Conservation (phyloP, 1,140 invertebrate genomes). For the Diorhabda sublineata region DNA sequence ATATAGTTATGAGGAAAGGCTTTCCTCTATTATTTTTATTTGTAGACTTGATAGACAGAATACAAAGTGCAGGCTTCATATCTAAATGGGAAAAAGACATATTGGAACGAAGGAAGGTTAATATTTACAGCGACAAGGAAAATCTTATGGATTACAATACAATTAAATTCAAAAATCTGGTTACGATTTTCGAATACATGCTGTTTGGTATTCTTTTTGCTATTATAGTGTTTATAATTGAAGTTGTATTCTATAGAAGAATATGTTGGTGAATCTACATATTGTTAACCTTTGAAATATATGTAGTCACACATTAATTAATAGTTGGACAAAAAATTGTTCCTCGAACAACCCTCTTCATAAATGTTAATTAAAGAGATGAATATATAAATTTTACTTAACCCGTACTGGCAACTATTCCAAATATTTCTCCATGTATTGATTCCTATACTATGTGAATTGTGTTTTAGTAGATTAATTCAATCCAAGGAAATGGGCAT, state of each 20-base stretch:
- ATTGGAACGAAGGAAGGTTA: neutral
- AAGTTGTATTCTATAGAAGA: neutral
- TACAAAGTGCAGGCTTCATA: conserved; percentile 9
- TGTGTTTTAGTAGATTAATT: too few relatives aligned
- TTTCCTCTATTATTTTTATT: conserved; percentile 10
- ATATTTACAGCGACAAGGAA: neutral
- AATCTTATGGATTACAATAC: neutral
- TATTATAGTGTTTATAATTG: conserved; percentile 1
- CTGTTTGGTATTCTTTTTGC: neutral
- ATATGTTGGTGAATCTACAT: too few relatives aligned
- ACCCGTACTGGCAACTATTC: too few relatives aligned
- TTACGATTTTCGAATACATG: neutral
- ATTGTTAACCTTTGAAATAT: too few relatives aligned
- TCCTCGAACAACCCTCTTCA: too few relatives aligned
- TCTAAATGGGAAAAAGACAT: conserved; percentile 14
- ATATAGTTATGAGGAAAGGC: conserved; percentile 9
- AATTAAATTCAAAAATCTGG: conserved; percentile 6
- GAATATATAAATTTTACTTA: too few relatives aligned
- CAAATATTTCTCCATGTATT: too few relatives aligned
- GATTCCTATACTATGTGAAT: too few relatives aligned
- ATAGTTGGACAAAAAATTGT: too few relatives aligned
- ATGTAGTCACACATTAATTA: too few relatives aligned
- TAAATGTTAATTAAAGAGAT: too few relatives aligned
- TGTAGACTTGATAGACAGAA: conserved; percentile 1
- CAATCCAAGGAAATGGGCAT: too few relatives aligned